Evolutionary conservation across 2,888 invertebrate species (phyloP), one percentile per base, ranked within the genome.

Genomic region (Enchytraeus crypticus): DNA sequence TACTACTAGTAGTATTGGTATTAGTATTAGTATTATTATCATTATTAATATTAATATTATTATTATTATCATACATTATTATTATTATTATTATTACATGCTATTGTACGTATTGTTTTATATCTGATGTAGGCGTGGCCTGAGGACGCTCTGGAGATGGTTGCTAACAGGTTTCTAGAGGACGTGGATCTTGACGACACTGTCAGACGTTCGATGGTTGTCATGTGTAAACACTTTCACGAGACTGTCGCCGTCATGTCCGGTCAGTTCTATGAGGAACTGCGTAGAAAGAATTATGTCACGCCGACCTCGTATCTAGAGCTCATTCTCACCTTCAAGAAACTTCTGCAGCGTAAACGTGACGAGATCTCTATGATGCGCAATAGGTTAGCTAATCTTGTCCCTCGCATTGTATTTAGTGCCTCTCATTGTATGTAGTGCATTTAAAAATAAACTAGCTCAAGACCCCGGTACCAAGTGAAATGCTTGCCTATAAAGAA

Each of bases 61-160:
- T n/a, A n/a, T n/a, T n/a, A n/a, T n/a, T n/a, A n/a, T n/a, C n/a
- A n/a, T n/a, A n/a, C n/a, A n/a, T n/a, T n/a, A n/a, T n/a, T n/a
- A n/a, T n/a, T n/a, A n/a, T n/a, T n/a, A n/a, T n/a, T n/a, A n/a
- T n/a, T n/a, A n/a, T n/a, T n/a, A n/a, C n/a, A n/a, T n/a, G n/a
- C n/a, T n/a, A n/a, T n/a, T n/a, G n/a, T n/a, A n/a, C n/a, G n/a
- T n/a, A n/a, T n/a, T n/a, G n/a, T n/a, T n/a, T n/a, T n/a, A n/a
- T n/a, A n/a, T n/a, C n/a, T n/a, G 45, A 26, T 51, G 29, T 86
- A 88, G 79, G 74, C 75, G 0, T 80, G 79, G 79, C 79, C 79
- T 3, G 74, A 78, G 62, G 79, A 80, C 71, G 79, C 79, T 49
- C 67, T 79, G 51, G 78, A 79, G 65, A 79, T 79, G 79, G 79